Evolutionary conservation across 2,797 vertebrate species (phyloP), one percentile per base, ranked within the genome.

Genomic region (Huso huso): DNA sequence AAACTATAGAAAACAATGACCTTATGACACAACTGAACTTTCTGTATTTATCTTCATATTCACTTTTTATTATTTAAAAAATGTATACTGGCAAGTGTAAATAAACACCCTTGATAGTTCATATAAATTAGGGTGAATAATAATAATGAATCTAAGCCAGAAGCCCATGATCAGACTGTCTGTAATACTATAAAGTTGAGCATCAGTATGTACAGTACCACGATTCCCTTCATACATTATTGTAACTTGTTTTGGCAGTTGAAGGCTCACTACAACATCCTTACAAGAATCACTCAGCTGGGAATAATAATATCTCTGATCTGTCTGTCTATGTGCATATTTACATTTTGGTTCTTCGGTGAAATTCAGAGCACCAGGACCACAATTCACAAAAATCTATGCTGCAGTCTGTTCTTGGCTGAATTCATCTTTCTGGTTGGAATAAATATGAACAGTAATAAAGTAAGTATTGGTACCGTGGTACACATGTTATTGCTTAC

Each of bases 261-360:
- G 66, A 75, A 73, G 71, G 87, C 91, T 75, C 93, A 99, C 88
- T 87, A 91, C 78, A 93, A 86, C 73, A 86, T 95, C 85, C 93
- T 99, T 80, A 96, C 93, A 75, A 92, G 95, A 80, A 98, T 99
- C 86, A 98, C 94, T 69, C 95, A 97, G 79, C 92, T 99, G 78
- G 96, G 96, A 78, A 97, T 99, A 91, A 94, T 99, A 81, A 96
- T 99, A 86, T 99, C 96, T 57, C 84, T 99, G 86, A 93, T 99
- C 88, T 98, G 96, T 86, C 90, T 99, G 76, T 95, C 92, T 81
- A 89, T 98, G 82, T 99, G 96, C 81, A 97, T 98, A 87, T 98
- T 99, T 81, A 99, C 96, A 73, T 99, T 99, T 88, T 96, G 96
- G 92, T 99, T 98, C 93, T 97, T 99, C 90, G 95, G 95, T 66